Base-by-base conservation (phyloP, 2,888 invertebrate species). In the Epistrophella euchroma region DNA sequence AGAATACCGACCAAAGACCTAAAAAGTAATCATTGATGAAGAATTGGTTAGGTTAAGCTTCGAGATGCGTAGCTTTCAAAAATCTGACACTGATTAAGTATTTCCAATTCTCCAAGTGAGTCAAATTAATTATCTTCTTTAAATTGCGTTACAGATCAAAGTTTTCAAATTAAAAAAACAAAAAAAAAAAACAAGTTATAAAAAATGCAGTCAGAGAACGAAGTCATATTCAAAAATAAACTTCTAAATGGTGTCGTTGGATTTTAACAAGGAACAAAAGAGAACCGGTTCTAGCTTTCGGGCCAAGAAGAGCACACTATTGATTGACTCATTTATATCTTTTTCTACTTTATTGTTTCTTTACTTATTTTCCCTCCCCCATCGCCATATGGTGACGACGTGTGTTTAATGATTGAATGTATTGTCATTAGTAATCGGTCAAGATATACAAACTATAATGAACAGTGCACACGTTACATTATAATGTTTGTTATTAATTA, bases 271-370 rank as follows among this genome's bases (percentile, higher is more conserved):
- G 28, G 25, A 37, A 58, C 43, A 17, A 43, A 37, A 7, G 10
- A 25, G 50, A 85, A 85, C 85, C 80, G 76, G 85, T 85, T 81
- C 19, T 17, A 64, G 25, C 68, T 83, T 60, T 60, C 60, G 17
- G 37, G 52, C 62, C 47, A 73, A 77, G 82, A 68, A 66, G 66
- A 60, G 81, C 50, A 68, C 22, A 82, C 43, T 52, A 85, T 85
- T 73, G 85, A 85, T 85, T 85, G 75, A 62, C 17, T 62, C 73
- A 64, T 72, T 55, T 60, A 32, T 60, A 32, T 32, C 25, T 50
- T 64, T 17, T 45, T 45, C 40, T 58, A 55, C 40, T 66, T 2
- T 55, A 25, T 55, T 70, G 62, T 50, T 43, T 43, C 28, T 28
- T 58, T 32, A 5, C 22, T 58, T n/a, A n/a, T 82, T 45, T 28